Percentiles rank a stretch among this genome's conserved stretches.
These are phyloP conservation scores for Siniperca chuatsi DNA, from an alignment of 2,113 vertebrate species.

Conservation along the genomic window DNA sequence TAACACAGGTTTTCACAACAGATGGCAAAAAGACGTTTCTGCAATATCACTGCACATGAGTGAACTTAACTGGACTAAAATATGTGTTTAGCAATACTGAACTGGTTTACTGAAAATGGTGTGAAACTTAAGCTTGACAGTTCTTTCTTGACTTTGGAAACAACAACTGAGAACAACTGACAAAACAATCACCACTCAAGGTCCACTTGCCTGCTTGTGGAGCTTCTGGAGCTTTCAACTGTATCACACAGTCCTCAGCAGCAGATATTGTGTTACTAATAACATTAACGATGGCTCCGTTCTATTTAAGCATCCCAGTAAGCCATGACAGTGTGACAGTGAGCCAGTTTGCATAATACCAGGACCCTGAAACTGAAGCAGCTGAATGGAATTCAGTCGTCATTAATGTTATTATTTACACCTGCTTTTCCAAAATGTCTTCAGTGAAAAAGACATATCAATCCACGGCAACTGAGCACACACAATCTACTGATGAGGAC, in stretches of 20 bases:
- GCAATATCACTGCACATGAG: background rate
- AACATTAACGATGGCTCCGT: no score
- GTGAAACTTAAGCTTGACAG: background rate
- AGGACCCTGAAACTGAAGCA: background rate
- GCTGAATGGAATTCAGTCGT: background rate
- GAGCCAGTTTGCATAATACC: no score
- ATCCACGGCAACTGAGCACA: background rate
- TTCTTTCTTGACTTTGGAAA: background rate
- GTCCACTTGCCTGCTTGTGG: background rate
- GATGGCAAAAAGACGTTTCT: conserved; percentile 35
- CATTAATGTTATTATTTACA: background rate
- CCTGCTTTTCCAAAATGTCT: background rate
- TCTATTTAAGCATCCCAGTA: no score
- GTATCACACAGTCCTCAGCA: background rate
- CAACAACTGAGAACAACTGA: conserved; percentile 10
- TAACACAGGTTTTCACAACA: conserved; percentile 37
- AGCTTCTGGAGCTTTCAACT: background rate
- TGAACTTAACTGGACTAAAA: conserved; percentile 16
- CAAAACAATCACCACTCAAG: background rate
- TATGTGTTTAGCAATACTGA: background rate
- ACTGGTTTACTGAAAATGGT: background rate
- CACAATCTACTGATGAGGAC: background rate
- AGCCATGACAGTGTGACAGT: no score
- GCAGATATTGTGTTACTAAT: background rate
- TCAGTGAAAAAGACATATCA: background rate